Conservation (phyloP, 2,797 vertebrate species). For the Halcyon smyrnensis region DNA sequence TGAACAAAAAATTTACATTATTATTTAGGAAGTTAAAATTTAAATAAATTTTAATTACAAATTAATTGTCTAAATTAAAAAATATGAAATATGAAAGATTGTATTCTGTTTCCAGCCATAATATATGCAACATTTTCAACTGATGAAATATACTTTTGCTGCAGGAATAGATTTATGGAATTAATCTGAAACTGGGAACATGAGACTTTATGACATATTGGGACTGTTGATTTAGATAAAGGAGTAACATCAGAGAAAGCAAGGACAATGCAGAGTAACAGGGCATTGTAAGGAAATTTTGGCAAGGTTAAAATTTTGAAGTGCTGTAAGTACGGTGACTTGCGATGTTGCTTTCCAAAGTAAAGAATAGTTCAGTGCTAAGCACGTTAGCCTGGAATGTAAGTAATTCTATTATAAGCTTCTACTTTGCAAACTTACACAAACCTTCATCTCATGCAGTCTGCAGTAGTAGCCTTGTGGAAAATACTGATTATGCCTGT, state of each 20-base stretch:
- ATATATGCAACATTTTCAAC: not conserved
- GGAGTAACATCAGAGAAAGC: not conserved
- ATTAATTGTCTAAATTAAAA: not conserved
- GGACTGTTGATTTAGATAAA: not conserved
- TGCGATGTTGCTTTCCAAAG: not conserved
- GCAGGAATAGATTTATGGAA: not conserved
- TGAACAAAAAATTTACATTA: not conserved
- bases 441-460: not conserved
- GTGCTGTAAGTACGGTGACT: not conserved
- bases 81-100: not conserved
- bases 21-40: not conserved
- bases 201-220: rapidly evolving
- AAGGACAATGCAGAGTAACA: not conserved
- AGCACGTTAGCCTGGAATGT: not conserved
- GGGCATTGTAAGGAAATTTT: not conserved
- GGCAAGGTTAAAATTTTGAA: not conserved
- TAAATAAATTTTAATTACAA: not conserved
- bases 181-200: not conserved
- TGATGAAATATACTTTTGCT: not conserved
- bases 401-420: not conserved
- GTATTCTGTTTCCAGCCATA: not conserved
- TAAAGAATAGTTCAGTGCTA: not conserved
- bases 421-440: not conserved
- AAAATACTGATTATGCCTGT: not conserved
- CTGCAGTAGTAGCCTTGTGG: not conserved